Base-by-base conservation (phyloP, 2,113 vertebrate genomes). In the Holacanthus passer region DNA sequence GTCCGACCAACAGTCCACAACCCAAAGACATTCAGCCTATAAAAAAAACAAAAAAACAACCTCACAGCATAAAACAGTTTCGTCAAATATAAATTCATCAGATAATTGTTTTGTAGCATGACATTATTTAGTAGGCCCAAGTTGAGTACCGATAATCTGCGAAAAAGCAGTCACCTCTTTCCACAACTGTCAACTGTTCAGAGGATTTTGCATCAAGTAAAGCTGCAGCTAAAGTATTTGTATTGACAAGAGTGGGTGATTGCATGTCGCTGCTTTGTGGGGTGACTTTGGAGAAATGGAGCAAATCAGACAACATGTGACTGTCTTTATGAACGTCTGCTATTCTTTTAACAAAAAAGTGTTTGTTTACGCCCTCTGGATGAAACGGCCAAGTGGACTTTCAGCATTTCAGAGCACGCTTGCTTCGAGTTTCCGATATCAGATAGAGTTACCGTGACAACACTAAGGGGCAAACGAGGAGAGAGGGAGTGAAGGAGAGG, bases 401-500 rank as follows among this genome's bases (percentile, higher is more conserved):
- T 50, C 59, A 35, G 76, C 76, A 68, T 24, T 37, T 32, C 62
- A 29, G 24, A 69, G 71, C 50, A 47, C 56, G 27, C 10, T 52
- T 39, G 37, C 52, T 79, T 1, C 77, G 79, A 81, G 62, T 83
- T 86, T 7, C 37, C 50, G 32, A 79, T 37, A 65, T 80, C 85
- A 73, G 75, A 77, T 86, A 80, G 35, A 73, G 84, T 88, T 89
- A 81, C 53, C 7, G 73, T 72, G 85, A 89, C 72, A 62, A 79
- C 66, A 43, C 66, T 73, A 52, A 75, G 41, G 83, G 80, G 72
- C 53, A 24, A 84, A 76, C 3, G 13, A 59, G 68, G 45, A 24
- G 48, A 35, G 75, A 31, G 16, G n/a, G 35, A 53, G 74, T 84
- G 79, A 87, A 90, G 92, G 89, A 88, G 88, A 91, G 81, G 75